Conservation (phyloP, 2,797 vertebrate genomes). For the Micromesistius poutassou region DNA sequence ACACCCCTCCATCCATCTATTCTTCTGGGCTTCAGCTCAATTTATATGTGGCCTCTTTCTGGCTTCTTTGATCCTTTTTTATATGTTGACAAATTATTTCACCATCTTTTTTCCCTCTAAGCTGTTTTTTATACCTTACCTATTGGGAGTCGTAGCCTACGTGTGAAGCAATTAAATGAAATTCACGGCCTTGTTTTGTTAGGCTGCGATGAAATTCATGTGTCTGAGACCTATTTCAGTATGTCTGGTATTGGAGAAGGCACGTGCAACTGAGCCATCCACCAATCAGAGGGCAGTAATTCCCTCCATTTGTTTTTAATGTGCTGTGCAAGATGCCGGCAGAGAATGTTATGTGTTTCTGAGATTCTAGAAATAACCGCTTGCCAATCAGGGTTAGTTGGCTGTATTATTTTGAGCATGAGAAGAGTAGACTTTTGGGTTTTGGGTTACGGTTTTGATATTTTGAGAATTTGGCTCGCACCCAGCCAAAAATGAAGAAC, state of each 20-base stretch:
- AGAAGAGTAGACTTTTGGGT: neutral
- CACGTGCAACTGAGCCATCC: too few species aligned
- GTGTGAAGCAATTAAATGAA: too few species aligned
- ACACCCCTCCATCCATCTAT: conserved; percentile 38
- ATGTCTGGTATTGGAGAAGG: too few species aligned
- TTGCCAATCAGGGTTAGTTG: neutral
- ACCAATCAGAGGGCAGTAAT: too few species aligned
- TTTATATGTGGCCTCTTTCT: conserved; percentile 33
- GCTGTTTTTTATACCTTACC: neutral
- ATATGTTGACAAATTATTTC: neutral
- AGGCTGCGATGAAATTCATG: too few species aligned
- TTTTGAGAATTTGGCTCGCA: neutral
- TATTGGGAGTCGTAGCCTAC: neutral
- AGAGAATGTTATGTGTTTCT: neutral
- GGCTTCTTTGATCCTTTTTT: conserved; percentile 15
- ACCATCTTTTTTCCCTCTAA: too few species aligned
- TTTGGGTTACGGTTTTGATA: neutral
- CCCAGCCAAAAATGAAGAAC: neutral
- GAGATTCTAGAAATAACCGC: neutral
- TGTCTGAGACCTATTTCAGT: too few species aligned
- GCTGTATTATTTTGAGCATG: neutral
- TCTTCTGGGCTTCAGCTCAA: conserved; percentile 40
- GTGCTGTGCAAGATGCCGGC: too few species aligned
- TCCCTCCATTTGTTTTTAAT: too few species aligned
- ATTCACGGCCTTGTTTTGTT: too few species aligned